Percentiles rank a stretch among this genome's conserved stretches.
Conservation (phyloP, 2,113 vertebrate species). For the Trichechus manatus region DNA sequence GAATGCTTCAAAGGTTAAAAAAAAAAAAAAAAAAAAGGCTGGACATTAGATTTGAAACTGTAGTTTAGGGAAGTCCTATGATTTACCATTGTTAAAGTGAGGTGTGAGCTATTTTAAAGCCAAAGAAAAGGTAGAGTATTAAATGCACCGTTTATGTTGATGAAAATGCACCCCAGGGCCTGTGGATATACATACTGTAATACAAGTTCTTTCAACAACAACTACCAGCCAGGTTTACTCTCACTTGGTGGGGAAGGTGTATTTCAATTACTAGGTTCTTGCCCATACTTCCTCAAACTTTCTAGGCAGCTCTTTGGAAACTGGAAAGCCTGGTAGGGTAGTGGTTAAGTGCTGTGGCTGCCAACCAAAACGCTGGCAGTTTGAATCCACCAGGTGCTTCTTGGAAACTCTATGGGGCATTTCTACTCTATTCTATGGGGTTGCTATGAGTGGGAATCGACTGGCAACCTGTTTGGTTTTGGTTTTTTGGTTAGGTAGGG, state of each 20-base stretch:
- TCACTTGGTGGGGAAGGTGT: not conserved
- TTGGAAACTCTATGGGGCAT: too few species aligned
- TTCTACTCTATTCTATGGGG: too few species aligned
- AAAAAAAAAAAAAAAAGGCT: not conserved
- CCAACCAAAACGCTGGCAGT: too few species aligned
- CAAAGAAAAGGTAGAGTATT: not conserved
- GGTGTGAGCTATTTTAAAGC: not conserved
- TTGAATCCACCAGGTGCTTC: too few species aligned
- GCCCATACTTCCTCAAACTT: slow-evolving; percentile 54
- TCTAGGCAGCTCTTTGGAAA: slow-evolving; percentile 34
- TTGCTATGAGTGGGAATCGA: too few species aligned
- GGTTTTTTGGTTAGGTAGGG: not conserved
- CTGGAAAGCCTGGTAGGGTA: not conserved
- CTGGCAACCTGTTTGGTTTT: too few species aligned
- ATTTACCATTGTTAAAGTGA: not conserved
- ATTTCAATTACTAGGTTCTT: slow-evolving; percentile 18
- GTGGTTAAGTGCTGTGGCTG: too few species aligned
- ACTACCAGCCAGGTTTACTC: not conserved
- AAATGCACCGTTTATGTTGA: not conserved
- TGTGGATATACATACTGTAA: not conserved
- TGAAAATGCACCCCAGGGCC: not conserved
- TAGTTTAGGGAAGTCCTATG: not conserved
- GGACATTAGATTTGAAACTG: not conserved
- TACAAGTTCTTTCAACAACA: slow-evolving; percentile 17
- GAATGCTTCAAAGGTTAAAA: slow-evolving; percentile 13